These are phyloP conservation scores for Dryobota labecula DNA, from an alignment of 2,888 invertebrate genomes.

Conservation along the genomic window DNA sequence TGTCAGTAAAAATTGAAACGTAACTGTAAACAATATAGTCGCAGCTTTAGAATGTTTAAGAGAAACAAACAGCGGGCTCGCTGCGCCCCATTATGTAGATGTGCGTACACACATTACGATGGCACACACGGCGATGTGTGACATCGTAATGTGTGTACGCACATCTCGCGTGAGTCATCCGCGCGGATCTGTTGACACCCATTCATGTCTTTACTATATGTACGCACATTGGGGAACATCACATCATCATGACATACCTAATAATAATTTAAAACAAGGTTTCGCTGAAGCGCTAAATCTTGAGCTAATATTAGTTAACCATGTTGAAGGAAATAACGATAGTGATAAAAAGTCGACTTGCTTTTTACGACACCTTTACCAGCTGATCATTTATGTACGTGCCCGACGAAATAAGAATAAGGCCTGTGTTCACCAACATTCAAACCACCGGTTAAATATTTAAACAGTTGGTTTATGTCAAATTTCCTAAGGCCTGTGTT, in stretches of 20 bases:
- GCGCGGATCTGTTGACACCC: constrained; percentile 11
- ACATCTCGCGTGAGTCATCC: constrained; percentile 48
- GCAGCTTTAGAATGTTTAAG: constrained; percentile 24
- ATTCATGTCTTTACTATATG: constrained; percentile 49
- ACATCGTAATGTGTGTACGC: no score
- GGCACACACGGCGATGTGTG: no score
- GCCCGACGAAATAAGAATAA: constrained; percentile 3
- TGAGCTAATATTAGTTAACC: constrained; percentile 1
- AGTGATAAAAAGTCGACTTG: neutral
- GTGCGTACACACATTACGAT: constrained; percentile 39
- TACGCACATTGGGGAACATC: constrained; percentile 21
- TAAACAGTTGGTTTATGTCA: no score
- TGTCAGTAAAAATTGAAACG: neutral
- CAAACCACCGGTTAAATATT: no score
- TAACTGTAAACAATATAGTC: constrained; percentile 7
- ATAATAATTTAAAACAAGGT: constrained; percentile 5
- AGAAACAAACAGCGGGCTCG: constrained; percentile 32
- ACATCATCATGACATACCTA: constrained; percentile 9
- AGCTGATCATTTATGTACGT: constrained; percentile 10
- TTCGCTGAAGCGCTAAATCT: neutral
- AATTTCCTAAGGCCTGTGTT: no score
- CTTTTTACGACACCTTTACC: neutral
- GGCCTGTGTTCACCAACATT: no score
- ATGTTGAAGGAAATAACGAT: neutral
- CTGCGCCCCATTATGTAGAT: constrained; percentile 29